Conservation (phyloP, 2,797 vertebrate species). For the Knipowitschia caucasica region DNA sequence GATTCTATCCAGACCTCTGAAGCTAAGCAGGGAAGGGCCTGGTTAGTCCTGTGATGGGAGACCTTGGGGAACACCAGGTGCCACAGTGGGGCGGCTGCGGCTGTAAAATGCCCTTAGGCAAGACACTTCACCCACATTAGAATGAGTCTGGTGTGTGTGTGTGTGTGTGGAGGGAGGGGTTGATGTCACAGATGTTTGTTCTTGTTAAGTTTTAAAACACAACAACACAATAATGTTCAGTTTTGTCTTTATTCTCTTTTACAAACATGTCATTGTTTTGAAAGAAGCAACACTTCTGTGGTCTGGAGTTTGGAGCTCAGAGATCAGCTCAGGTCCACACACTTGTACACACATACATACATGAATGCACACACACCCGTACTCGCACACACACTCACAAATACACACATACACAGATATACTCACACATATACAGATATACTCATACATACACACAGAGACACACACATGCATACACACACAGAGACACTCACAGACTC, state of each 20-base stretch:
- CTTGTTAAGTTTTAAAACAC: neutral
- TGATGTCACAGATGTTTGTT: neutral
- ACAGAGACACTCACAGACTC: conserved; percentile 43
- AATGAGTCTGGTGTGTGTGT: too few relatives aligned
- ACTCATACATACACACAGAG: conserved; percentile 19
- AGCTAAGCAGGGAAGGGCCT: too few relatives aligned
- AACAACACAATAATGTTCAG: neutral
- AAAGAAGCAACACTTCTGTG: conserved; percentile 45
- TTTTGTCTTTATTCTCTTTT: conserved; percentile 52
- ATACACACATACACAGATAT: conserved; percentile 1
- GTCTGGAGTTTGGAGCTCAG: conserved; percentile 46
- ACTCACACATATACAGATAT: conserved; percentile 3
- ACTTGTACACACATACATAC: conserved; percentile 23
- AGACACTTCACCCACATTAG: too few relatives aligned
- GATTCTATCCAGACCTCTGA: too few relatives aligned
- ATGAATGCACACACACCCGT: conserved; percentile 1
- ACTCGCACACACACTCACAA: conserved; percentile 22
- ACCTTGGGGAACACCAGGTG: too few relatives aligned
- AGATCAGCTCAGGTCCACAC: conserved; percentile 41
- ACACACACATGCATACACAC: conserved; percentile 46
- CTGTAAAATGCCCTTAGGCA: too few relatives aligned
- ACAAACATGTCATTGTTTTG: conserved; percentile 49
- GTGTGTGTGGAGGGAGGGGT: too few relatives aligned
- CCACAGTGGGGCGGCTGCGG: too few relatives aligned
- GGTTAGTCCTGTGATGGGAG: too few relatives aligned